Percentiles rank a stretch among this genome's conserved stretches.
Conservation (phyloP, 37 sponge, comb jelly and placozoan species). For the Aplysina aerophoba region DNA sequence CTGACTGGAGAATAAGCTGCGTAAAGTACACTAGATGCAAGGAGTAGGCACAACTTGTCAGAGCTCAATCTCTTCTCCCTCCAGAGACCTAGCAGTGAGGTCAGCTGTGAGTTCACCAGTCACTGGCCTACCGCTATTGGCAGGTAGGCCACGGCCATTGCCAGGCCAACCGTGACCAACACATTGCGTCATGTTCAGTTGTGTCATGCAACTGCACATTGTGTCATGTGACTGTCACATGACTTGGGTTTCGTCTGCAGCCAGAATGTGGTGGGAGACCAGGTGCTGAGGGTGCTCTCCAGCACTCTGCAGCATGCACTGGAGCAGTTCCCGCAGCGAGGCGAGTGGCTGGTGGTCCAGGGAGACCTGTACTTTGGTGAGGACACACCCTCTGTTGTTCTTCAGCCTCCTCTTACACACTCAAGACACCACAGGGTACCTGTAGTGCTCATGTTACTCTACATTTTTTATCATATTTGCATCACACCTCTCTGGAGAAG, state of each 20-base stretch:
- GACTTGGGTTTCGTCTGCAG: background rate
- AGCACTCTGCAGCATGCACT: conserved; percentile 52
- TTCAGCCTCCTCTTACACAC: no score
- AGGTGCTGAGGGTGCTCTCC: conserved; percentile 50
- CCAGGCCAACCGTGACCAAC: background rate
- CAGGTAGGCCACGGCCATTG: conserved; percentile 34
- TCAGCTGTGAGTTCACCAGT: conserved; percentile 35
- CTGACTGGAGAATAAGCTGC: no score
- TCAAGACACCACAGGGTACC: no score
- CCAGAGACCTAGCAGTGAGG: conserved; percentile 68
- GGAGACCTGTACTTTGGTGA: conserved; percentile 61
- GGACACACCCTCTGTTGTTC: background rate
- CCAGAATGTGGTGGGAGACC: conserved; percentile 42
- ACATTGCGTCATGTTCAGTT: background rate
- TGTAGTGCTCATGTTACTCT: background rate
- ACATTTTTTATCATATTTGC: background rate
- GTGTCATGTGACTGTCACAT: background rate
- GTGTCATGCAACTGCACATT: background rate
- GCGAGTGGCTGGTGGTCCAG: conserved; percentile 52
- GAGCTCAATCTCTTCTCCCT: background rate
- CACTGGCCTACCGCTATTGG: conserved; percentile 86
- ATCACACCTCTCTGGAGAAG: no score
- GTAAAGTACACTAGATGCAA: background rate
- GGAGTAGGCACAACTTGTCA: background rate
- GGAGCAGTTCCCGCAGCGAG: conserved; percentile 39